A percentile compares a stretch with the other conserved stretches of the same genome.
Conservation (phyloP, 2,797 vertebrate species). For the Pipistrellus nathusii region DNA sequence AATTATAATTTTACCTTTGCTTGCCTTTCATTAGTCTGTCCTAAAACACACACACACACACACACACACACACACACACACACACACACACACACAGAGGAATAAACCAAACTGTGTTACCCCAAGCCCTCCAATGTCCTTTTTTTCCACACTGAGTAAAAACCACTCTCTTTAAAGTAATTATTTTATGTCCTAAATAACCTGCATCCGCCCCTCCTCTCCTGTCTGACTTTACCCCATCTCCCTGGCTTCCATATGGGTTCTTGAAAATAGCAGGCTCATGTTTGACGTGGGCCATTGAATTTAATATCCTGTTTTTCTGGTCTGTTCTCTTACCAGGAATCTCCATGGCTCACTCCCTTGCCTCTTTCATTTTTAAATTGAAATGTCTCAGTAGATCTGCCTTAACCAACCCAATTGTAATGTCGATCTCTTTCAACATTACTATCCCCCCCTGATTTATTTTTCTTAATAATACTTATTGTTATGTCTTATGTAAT, state of each 20-base stretch:
- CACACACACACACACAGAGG: not conserved
- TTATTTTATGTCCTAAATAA: fast-evolving
- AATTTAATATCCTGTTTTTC: not conserved
- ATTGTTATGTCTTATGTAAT: not conserved
- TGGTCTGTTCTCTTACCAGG: not conserved
- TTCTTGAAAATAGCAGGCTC: not conserved
- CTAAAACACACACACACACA: not conserved
- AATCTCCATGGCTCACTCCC: not conserved
- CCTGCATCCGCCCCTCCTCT: not conserved
- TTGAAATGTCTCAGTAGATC: not conserved
- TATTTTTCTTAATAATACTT: not conserved
- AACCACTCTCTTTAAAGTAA: not conserved
- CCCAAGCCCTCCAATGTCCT: not conserved
- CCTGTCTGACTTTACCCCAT: not conserved
- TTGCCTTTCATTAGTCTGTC: not conserved
- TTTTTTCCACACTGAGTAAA: not conserved
- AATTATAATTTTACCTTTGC: not conserved
- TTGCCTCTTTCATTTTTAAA: not conserved
- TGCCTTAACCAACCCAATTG: not conserved
- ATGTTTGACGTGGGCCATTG: not conserved
- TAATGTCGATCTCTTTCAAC: not conserved
- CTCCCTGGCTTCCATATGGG: not conserved
- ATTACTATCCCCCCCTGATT: not conserved
- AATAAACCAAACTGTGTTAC: not conserved
- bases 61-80: not conserved